Evolutionary conservation across 2,888 invertebrate species (phyloP).

Genomic region (Sclerodermus sp.): DNA sequence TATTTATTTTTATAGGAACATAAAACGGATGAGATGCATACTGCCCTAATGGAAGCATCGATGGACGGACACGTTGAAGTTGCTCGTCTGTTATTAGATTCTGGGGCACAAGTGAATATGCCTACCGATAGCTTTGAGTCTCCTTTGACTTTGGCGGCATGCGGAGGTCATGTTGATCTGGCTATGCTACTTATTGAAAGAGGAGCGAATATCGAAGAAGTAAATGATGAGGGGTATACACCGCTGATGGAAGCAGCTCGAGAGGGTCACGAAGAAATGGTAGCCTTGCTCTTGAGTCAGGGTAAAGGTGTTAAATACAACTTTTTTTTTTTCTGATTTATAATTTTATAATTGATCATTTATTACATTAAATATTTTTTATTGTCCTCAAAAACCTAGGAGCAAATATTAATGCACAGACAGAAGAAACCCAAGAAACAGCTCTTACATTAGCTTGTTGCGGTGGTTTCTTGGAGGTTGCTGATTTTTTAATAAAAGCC

Average conservation of each 20-base stretch:
- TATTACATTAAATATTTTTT: slow-evolving; percentile 1
- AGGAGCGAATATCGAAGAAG: slow-evolving; percentile 98
- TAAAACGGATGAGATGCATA: slow-evolving; percentile 99
- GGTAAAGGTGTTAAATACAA: no score
- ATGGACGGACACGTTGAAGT: slow-evolving; percentile 99
- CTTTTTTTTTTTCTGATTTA: neutral
- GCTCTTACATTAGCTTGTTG: slow-evolving; percentile 92
- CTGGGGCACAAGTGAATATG: slow-evolving; percentile 99
- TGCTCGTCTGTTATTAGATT: slow-evolving; percentile 88
- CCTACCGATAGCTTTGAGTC: slow-evolving; percentile 99
- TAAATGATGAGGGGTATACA: slow-evolving; percentile 99
- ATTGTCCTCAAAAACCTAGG: slow-evolving; percentile 52
- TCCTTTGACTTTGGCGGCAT: slow-evolving; percentile 95
- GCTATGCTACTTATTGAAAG: slow-evolving; percentile 94
- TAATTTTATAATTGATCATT: neutral
- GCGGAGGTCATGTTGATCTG: slow-evolving; percentile 97
- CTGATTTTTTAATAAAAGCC: slow-evolving; percentile 91
- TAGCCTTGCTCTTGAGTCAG: slow-evolving; percentile 87
- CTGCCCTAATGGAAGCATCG: slow-evolving; percentile 98
- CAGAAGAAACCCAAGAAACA: slow-evolving; percentile 98
- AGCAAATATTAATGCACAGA: slow-evolving; percentile 97
- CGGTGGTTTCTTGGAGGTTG: slow-evolving; percentile 93
- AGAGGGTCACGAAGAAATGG: slow-evolving; percentile 99
- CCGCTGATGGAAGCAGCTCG: slow-evolving; percentile 99
- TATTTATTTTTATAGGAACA: slow-evolving; percentile 71